A percentile compares a stretch with the other conserved stretches of the same genome.
phyloP scores from a whole-genome alignment of 2,797 vertebrate species.

The Dendrocincla fuliginosa region DNA sequence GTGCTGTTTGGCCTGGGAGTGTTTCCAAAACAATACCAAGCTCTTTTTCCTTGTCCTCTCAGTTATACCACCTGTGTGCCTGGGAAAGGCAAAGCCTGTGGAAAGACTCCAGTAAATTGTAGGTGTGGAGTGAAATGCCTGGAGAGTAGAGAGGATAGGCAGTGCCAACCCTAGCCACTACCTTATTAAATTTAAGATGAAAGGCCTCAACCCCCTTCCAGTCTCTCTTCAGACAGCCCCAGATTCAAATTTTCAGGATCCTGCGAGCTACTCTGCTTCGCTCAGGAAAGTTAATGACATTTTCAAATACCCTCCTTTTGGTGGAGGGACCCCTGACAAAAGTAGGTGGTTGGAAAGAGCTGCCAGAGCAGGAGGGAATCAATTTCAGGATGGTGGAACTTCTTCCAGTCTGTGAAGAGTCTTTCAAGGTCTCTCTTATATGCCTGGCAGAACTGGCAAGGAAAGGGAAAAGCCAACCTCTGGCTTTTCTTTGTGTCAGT shows the following conservation, averaged over 20 bases:
- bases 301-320: background rate
- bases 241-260: background rate
- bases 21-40: conserved; percentile 26
- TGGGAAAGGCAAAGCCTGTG: conserved; percentile 35
- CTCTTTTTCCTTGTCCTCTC: conserved; percentile 22
- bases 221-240: background rate
- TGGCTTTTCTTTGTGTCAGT: background rate
- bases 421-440: background rate
- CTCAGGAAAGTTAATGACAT: background rate
- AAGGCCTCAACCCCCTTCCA: conserved; percentile 31
- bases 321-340: background rate
- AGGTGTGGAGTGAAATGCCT: conserved; percentile 66
- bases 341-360: background rate
- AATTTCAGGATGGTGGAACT: background rate
- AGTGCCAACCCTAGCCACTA: conserved; percentile 48
- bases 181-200: conserved; percentile 63
- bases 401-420: background rate
- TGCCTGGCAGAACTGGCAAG: background rate
- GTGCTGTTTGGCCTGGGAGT: background rate
- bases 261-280: background rate
- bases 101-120: conserved; percentile 56
- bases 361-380: background rate
- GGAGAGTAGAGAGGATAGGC: conserved; percentile 42
- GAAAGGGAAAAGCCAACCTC: background rate
- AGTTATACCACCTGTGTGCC: conserved; percentile 30